Evolutionary conservation across 2,888 invertebrate genomes (phyloP).

Genomic region (Drosophila flavopinicola): DNA sequence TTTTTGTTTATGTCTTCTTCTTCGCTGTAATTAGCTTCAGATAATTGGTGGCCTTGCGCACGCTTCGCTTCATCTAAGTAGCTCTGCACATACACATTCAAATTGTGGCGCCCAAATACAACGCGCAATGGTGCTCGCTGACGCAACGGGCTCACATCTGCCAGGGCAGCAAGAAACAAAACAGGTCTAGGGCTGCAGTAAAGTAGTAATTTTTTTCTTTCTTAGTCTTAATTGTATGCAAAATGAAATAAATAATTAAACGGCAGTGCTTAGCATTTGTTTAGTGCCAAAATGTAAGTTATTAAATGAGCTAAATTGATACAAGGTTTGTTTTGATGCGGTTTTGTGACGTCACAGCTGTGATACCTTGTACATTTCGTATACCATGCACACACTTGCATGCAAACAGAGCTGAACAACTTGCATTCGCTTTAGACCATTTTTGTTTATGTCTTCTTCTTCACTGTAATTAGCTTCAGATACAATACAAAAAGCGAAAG

Average conservation of each 20-base stretch:
- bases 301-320: too few species aligned
- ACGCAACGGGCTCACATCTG: slow-evolving; percentile 4
- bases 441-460: too few species aligned
- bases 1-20: too few species aligned
- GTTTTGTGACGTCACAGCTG: not conserved
- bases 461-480: too few species aligned
- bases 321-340: too few species aligned
- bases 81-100: not conserved
- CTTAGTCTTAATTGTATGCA: not conserved
- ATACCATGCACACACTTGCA: too few species aligned
- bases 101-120: slow-evolving; percentile 21
- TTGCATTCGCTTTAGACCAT: too few species aligned
- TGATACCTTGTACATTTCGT: not conserved
- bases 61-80: slow-evolving; percentile 67
- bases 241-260: slow-evolving; percentile 12
- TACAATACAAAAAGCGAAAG: too few species aligned
- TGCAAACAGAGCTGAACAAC: too few species aligned
- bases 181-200: slow-evolving; percentile 9
- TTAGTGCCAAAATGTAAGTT: too few species aligned
- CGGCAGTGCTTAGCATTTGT: too few species aligned
- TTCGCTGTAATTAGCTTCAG: too few species aligned
- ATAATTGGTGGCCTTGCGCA: slow-evolving; percentile 82
- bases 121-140: not conserved
- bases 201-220: slow-evolving; percentile 8
- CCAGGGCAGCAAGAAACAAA: slow-evolving; percentile 9